phyloP scores from a whole-genome alignment of 2,888 invertebrate species.

The Rhagonycha fulva region DNA sequence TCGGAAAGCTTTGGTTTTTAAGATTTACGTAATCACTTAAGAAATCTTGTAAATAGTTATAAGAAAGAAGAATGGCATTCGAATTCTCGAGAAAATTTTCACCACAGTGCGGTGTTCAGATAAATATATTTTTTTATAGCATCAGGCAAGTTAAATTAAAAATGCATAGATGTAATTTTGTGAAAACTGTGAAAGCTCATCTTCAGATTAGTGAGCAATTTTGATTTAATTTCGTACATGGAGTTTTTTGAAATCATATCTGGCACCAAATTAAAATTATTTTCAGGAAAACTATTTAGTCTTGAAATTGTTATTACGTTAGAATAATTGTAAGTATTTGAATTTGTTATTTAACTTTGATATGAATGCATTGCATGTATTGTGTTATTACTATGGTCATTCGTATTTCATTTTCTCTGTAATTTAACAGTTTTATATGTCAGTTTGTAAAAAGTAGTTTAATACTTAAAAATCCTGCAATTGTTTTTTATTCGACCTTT shows the following conservation, averaged over 20 bases:
- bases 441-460: conserved; percentile 21
- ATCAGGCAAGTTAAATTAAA: too few species aligned
- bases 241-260: too few species aligned
- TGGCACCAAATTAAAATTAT: too few species aligned
- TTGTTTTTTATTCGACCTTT: conserved; percentile 29
- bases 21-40: background rate
- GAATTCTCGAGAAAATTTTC: background rate
- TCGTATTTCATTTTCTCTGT: conserved; percentile 5
- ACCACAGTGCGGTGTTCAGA: background rate
- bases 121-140: too few species aligned
- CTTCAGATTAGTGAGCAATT: too few species aligned
- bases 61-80: background rate
- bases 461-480: conserved; percentile 22
- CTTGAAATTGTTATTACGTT: background rate
- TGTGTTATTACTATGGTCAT: background rate
- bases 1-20: background rate
- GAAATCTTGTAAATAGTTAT: background rate
- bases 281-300: background rate
- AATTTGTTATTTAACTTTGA: background rate
- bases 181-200: too few species aligned
- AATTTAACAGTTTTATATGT: conserved; percentile 24
- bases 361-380: background rate
- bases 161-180: too few species aligned
- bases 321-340: background rate
- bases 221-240: too few species aligned